phyloP scores from a whole-genome alignment of 2,888 invertebrate species.

The Cacoxenus indagator region DNA sequence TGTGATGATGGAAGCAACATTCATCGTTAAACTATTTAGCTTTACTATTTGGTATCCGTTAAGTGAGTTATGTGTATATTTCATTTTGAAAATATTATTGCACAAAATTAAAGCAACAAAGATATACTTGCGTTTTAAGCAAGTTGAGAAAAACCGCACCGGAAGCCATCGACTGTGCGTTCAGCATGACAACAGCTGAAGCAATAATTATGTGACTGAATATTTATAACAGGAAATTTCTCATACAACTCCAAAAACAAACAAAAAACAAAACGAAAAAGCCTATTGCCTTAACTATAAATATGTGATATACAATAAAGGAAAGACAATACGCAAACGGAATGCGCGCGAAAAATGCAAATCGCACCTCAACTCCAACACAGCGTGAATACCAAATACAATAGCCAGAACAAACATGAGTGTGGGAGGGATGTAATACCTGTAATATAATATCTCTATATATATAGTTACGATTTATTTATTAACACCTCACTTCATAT shows the following conservation, averaged over 20 bases:
- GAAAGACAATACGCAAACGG: background rate
- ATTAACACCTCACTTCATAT: constrained; percentile 21
- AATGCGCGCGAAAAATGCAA: constrained; percentile 63
- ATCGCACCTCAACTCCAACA: constrained; percentile 45
- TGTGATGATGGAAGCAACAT: too few species aligned
- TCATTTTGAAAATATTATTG: too few species aligned
- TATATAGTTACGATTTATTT: constrained; percentile 19
- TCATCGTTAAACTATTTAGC: too few species aligned
- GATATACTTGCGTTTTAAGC: too few species aligned
- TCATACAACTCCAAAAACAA: constrained; percentile 41
- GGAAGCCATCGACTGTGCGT: background rate
- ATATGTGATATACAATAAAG: background rate
- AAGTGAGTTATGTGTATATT: too few species aligned
- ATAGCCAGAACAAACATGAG: constrained; percentile 28
- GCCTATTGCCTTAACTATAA: background rate
- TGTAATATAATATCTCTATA: constrained; percentile 25
- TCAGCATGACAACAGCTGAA: background rate
- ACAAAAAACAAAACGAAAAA: background rate
- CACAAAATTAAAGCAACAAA: too few species aligned
- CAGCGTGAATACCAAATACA: background rate
- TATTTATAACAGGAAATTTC: constrained; percentile 56
- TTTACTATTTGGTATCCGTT: too few species aligned
- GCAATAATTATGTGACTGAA: constrained; percentile 48
- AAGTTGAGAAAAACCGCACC: background rate
- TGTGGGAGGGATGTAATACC: constrained; percentile 25